Evolutionary conservation across 2,797 vertebrate genomes (phyloP).

Genomic region (Buceros bicornis): DNA sequence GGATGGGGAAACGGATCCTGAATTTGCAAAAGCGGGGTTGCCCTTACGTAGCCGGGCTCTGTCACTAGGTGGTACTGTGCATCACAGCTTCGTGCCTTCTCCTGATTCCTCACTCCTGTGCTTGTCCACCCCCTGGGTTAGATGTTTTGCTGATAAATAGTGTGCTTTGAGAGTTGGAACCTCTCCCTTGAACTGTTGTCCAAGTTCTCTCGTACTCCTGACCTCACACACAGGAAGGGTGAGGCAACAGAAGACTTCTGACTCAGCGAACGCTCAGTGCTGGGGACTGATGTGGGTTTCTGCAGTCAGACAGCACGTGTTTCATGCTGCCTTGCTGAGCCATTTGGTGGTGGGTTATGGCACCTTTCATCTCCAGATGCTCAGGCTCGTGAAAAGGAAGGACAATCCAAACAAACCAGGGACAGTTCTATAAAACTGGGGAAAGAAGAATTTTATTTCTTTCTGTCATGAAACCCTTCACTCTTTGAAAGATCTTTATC

Average conservation of each 20-base stretch:
- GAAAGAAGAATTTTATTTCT: background rate
- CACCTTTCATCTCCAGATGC: background rate
- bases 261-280: rapidly evolving
- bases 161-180: background rate
- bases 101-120: background rate
- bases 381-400: background rate
- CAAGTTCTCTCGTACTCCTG: background rate
- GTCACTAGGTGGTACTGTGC: constrained; percentile 72
- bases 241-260: background rate
- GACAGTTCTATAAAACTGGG: background rate
- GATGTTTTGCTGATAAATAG: background rate
- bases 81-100: constrained; percentile 2
- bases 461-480: background rate
- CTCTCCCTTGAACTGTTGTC: background rate
- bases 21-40: rapidly evolving
- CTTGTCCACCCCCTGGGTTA: background rate
- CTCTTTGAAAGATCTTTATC: background rate
- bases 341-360: background rate
- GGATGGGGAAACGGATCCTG: background rate
- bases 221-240: background rate
- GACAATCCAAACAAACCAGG: background rate
- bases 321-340: background rate
- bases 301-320: background rate
- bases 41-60: constrained; percentile 8
- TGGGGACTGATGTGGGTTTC: background rate